Conservation (phyloP, 2,888 invertebrate genomes). For the Ceramica pisi region DNA sequence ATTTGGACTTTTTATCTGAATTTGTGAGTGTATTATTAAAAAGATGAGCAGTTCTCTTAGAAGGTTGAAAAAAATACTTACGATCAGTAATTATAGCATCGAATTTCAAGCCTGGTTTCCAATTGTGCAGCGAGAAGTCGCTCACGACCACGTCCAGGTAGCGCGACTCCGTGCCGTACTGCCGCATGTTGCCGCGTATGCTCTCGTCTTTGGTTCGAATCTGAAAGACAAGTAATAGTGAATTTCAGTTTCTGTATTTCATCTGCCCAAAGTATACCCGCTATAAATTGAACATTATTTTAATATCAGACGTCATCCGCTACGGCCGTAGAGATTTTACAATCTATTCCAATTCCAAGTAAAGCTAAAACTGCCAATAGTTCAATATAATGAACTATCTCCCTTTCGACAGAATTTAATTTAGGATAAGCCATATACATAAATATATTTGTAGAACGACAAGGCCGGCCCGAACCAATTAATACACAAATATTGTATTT, state of each 20-base stretch:
- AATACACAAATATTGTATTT: too few relatives aligned
- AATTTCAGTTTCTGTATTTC: neutral
- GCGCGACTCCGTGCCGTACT: constrained; percentile 94
- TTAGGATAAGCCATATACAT: too few relatives aligned
- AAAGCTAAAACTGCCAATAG: neutral
- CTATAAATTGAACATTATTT: too few relatives aligned
- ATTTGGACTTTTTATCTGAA: too few relatives aligned
- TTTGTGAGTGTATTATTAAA: too few relatives aligned
- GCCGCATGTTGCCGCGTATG: constrained; percentile 96
- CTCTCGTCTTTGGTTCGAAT: constrained; percentile 95
- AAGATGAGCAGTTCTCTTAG: too few relatives aligned
- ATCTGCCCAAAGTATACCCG: neutral
- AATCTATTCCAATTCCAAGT: too few relatives aligned
- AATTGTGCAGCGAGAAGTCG: constrained; percentile 96
- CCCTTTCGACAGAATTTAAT: neutral
- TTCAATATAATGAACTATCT: neutral
- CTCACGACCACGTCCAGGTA: constrained; percentile 97
- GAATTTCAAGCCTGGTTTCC: constrained; percentile 93
- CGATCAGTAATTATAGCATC: constrained; percentile 99
- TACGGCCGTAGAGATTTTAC: too few relatives aligned
- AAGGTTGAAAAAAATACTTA: constrained; percentile 87
- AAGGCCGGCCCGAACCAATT: too few relatives aligned
- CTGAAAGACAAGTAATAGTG: constrained; percentile 78
- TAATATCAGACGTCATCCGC: too few relatives aligned
- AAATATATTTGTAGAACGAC: too few relatives aligned